phyloP scores from a whole-genome alignment of 1,140 invertebrate species.

The Lepidurus apus region DNA sequence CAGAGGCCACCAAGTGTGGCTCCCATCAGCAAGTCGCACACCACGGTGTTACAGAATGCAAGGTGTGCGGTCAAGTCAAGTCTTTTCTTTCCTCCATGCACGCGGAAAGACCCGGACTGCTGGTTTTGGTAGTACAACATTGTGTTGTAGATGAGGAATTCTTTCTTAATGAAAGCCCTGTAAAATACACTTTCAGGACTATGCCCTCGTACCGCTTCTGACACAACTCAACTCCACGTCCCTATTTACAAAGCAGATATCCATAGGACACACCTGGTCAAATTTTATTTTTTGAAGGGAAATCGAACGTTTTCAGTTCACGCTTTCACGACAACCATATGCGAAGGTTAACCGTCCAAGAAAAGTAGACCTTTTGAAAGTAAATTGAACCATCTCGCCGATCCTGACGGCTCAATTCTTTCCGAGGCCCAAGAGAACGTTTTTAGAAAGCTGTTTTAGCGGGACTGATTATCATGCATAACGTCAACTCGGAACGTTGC shows the following conservation, averaged over 20 bases:
- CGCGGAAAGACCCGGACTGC: not conserved
- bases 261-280: no score
- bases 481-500: conserved; percentile 15
- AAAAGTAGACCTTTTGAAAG: conserved; percentile 8
- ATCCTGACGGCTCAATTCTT: not conserved
- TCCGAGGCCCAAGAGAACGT: conserved; percentile 12
- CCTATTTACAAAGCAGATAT: no score
- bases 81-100: conserved; percentile 8
- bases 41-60: conserved; percentile 21
- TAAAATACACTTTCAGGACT: not conserved
- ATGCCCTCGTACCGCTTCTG: not conserved
- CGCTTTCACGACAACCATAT: not conserved
- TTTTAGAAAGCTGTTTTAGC: conserved; percentile 22
- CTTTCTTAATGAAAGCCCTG: not conserved
- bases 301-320: not conserved
- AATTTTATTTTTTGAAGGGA: not conserved
- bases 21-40: conserved; percentile 20
- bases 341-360: not conserved
- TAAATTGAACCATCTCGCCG: not conserved
- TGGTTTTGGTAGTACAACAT: not conserved
- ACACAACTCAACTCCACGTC: no score
- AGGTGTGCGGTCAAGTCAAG: conserved; percentile 13
- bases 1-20: conserved; percentile 16
- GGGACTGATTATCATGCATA: conserved; percentile 19
- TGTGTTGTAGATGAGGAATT: not conserved